Evolutionary conservation across 2,888 invertebrate genomes (phyloP).

Genomic region (Sepiola atlantica): DNA sequence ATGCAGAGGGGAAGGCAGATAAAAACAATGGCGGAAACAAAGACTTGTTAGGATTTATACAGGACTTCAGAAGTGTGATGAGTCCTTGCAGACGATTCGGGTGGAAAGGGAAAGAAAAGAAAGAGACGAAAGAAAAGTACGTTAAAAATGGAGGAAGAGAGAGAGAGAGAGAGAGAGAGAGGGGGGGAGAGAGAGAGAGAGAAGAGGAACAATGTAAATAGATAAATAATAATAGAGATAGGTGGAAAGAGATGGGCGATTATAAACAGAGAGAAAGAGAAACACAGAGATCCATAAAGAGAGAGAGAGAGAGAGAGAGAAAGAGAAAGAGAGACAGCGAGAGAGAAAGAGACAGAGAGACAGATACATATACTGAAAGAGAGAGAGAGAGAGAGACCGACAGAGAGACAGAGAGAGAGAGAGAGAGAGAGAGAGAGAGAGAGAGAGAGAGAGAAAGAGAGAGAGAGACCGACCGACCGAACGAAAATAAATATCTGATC

Average conservation of each 20-base stretch:
- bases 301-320: conserved; percentile 9
- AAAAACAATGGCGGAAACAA: neutral
- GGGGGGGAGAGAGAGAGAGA: neutral
- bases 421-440: neutral
- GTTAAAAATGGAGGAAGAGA: neutral
- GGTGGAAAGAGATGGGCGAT: neutral
- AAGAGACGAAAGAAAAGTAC: neutral
- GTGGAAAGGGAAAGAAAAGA: neutral
- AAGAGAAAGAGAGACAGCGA: neutral
- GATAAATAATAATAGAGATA: neutral
- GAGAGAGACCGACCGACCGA: neutral
- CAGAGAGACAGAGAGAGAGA: neutral
- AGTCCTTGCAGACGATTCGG: neutral
- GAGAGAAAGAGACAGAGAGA: neutral
- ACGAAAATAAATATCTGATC: neutral
- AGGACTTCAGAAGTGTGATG: neutral
- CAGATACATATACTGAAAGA: no score
- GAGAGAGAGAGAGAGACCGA: neutral
- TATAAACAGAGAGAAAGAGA: neutral
- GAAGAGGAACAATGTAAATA: neutral
- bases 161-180: neutral
- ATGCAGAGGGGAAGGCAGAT: neutral
- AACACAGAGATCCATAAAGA: neutral
- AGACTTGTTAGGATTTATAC: neutral
- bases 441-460: neutral